Evolutionary conservation across 2,888 invertebrate genomes (phyloP).

Genomic region (Omphaloscelis lunosa): DNA sequence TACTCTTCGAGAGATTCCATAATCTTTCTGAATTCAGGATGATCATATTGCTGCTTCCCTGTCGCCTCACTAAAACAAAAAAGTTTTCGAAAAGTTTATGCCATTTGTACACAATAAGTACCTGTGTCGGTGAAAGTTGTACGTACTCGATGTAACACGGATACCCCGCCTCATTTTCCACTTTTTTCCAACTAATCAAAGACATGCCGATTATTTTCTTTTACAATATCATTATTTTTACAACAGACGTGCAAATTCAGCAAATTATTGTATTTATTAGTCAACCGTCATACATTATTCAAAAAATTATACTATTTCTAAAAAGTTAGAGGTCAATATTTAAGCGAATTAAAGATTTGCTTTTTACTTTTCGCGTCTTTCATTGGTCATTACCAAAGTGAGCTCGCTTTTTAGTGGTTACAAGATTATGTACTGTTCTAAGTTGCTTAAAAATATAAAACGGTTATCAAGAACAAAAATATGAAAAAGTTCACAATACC

Average conservation of each 20-base stretch:
- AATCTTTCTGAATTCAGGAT: conserved; percentile 91
- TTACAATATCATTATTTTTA: conserved; percentile 37
- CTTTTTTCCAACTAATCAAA: conserved; percentile 88
- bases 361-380: not conserved
- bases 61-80: conserved; percentile 86
- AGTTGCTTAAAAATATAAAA: not conserved
- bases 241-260: conserved; percentile 12
- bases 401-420: conserved; percentile 41
- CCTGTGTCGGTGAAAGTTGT: conserved; percentile 74
- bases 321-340: conserved; percentile 31
- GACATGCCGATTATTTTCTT: conserved; percentile 72
- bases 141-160: conserved; percentile 91
- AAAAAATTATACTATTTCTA: conserved; percentile 64
- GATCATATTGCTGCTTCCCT: conserved; percentile 90
- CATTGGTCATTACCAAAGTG: conserved; percentile 13
- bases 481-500: not conserved
- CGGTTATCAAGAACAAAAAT: not conserved
- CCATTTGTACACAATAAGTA: conserved; percentile 30
- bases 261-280: conserved; percentile 28
- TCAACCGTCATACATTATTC: conserved; percentile 78
- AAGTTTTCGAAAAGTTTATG: conserved; percentile 40
- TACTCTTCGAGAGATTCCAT: conserved; percentile 91
- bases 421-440: accelerated
- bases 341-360: conserved; percentile 34
- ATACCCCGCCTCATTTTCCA: conserved; percentile 91